A percentile compares a stretch with the other conserved stretches of the same genome.
phyloP scores from a whole-genome alignment of 2,888 invertebrate species.

The Yponomeuta cagnagella region DNA sequence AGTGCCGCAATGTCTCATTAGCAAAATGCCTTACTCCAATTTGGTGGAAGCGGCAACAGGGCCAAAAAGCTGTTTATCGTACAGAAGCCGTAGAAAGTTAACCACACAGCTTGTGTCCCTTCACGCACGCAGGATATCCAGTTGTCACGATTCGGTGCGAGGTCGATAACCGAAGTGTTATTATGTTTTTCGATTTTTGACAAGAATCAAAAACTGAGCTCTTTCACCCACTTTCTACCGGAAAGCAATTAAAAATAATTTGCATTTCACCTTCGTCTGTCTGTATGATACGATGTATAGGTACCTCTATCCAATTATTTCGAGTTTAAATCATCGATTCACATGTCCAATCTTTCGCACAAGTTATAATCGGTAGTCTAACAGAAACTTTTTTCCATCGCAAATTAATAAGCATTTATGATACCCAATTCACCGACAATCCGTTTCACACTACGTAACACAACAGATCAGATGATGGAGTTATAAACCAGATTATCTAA shows the following conservation, averaged over 20 bases:
- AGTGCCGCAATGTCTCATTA: no score
- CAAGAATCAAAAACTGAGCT: constrained; percentile 43
- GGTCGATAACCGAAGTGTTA: constrained; percentile 37
- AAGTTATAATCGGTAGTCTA: not conserved
- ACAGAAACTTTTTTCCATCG: not conserved
- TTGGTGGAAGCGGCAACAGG: not conserved
- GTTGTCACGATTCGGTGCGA: constrained; percentile 28
- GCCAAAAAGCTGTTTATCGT: not conserved
- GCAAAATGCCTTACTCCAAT: not conserved
- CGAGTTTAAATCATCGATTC: not conserved
- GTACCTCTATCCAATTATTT: not conserved
- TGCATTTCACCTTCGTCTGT: constrained; percentile 63
- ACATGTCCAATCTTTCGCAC: not conserved
- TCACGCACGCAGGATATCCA: constrained; percentile 15
- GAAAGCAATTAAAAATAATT: constrained; percentile 71
- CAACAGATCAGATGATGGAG: not conserved
- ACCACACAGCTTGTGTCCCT: not conserved
- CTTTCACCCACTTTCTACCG: constrained; percentile 70
- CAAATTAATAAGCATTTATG: not conserved
- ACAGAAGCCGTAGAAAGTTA: constrained; percentile 6
- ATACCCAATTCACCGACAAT: not conserved
- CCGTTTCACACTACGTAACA: not conserved
- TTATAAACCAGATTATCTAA: not conserved
- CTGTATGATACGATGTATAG: constrained; percentile 25
- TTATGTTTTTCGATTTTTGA: constrained; percentile 38